phyloP scores from a whole-genome alignment of 1,140 invertebrate genomes.

The Drosophila micromelanica region DNA sequence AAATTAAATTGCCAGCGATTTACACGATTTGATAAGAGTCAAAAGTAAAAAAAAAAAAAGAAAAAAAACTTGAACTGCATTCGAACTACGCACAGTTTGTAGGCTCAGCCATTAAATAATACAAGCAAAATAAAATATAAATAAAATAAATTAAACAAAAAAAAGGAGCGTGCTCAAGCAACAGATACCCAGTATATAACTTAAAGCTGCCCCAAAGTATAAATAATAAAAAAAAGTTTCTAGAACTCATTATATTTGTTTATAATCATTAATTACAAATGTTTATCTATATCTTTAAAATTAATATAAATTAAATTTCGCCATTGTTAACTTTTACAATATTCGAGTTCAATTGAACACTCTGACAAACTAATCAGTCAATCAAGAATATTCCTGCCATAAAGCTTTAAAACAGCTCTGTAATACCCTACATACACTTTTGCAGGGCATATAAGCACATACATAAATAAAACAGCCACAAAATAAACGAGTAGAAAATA shows the following conservation, averaged over 20 bases:
- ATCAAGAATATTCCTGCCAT: too few species aligned
- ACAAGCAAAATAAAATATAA: constrained; percentile 19
- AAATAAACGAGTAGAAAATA: constrained; percentile 7
- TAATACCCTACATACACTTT: not conserved
- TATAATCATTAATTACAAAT: too few species aligned
- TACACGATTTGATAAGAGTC: constrained; percentile 37
- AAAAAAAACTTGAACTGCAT: constrained; percentile 56
- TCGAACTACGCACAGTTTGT: constrained; percentile 46
- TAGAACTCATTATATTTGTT: too few species aligned
- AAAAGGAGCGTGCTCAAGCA: too few species aligned
- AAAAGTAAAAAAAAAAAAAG: constrained; percentile 24
- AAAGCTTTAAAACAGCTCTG: not conserved
- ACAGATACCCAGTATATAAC: too few species aligned
- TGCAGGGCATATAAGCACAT: constrained; percentile 15
- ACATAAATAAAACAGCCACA: constrained; percentile 3
- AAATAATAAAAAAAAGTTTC: too few species aligned
- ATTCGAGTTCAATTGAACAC: too few species aligned
- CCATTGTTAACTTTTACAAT: too few species aligned
- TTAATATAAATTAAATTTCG: too few species aligned
- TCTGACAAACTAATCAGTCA: too few species aligned
- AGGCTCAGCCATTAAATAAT: constrained; percentile 49
- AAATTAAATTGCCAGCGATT: constrained; percentile 72
- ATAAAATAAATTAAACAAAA: not conserved
- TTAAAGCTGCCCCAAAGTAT: too few species aligned
- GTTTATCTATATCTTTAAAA: too few species aligned